Base-by-base conservation (phyloP, 1,140 invertebrate genomes). In the Achroia grisella region DNA sequence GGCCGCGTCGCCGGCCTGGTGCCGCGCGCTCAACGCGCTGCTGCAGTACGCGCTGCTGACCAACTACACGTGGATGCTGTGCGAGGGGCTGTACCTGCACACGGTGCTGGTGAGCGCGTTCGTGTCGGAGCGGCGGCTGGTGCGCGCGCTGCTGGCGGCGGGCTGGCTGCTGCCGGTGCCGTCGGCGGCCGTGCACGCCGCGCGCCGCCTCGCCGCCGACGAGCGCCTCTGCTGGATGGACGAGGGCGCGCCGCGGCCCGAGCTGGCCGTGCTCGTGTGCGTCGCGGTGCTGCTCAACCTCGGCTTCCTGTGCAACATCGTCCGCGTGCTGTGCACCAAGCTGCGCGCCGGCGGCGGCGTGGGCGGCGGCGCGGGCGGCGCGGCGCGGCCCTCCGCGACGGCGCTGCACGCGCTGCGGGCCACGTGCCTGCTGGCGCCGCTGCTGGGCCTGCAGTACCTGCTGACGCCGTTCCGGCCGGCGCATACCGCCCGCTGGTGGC, bases 1-100 rank as follows among this genome's bases (percentile, higher is more conserved):
- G 10, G 46, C 75, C 10, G 61, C 49, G 0, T 79, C 77, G 15
- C 90, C 97, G 91, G 71, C 89, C 1, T 91, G 91, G 80, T 99
- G 97, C 71, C 92, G 93, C 52, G 80, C 90, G 0, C 84, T 98
- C 0, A 95, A 98, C 85, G 90, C 96, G 2, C 64, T 94, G 9
- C 90, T 97, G 8, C 94, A 97, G 65, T 98, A 96, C 77, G 95
- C 95, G 55, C 88, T 98, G 36, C 87, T 97, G 23, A 95, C 94
- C 44, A 98, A 96, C 87, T 98, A 98, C 83, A 93, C 95, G 47
- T 99, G 97, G 97, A 97, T 96, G 94, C 88, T 97, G 45, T 95
- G 94, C 75, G 95, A 97, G 82, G 96, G 97, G 0, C 89, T 98
- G 36, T 98, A 98, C 80, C 88, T 98, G 31, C 96, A 98, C 76